Evolutionary conservation across 2,888 invertebrate genomes (phyloP).

Genomic region (Lydus trimaculatus): DNA sequence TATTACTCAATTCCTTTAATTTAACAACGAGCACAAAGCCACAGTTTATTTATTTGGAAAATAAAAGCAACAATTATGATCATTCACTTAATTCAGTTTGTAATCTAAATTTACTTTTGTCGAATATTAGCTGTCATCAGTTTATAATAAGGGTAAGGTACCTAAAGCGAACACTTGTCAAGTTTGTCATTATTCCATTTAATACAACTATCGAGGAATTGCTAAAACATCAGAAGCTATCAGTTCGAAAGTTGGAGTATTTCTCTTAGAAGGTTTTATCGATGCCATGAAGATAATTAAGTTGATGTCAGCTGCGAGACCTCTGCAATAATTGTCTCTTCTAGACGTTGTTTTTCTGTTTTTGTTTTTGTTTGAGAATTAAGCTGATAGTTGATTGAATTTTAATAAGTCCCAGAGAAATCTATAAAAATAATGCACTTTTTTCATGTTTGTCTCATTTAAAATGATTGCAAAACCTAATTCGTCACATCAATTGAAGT

Average conservation of each 20-base stretch:
- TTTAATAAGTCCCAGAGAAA: too few relatives aligned
- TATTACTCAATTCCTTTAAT: background rate
- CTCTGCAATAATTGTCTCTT: constrained; percentile 43
- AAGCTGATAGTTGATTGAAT: constrained; percentile 44
- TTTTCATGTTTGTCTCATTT: too few relatives aligned
- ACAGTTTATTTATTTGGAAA: background rate
- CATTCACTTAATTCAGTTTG: background rate
- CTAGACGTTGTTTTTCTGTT: constrained; percentile 20
- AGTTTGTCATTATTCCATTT: background rate
- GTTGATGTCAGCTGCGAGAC: constrained; percentile 47
- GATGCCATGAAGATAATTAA: constrained; percentile 43
- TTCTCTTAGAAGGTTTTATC: constrained; percentile 37
- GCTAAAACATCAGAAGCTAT: constrained; percentile 27
- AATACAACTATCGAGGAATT: background rate
- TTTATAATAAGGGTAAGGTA: background rate
- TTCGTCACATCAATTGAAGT: too few relatives aligned
- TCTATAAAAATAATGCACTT: too few relatives aligned
- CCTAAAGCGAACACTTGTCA: constrained; percentile 16
- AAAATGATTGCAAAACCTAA: constrained; percentile 13
- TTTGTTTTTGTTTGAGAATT: constrained; percentile 35
- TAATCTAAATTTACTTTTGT: background rate
- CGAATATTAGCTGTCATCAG: background rate
- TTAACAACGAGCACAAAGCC: background rate
- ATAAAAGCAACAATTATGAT: background rate
- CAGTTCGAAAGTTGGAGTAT: constrained; percentile 39